Percentiles rank a stretch among this genome's conserved stretches.
Conservation (phyloP, 2,113 vertebrate genomes). For the Lepisosteus oculatus region DNA sequence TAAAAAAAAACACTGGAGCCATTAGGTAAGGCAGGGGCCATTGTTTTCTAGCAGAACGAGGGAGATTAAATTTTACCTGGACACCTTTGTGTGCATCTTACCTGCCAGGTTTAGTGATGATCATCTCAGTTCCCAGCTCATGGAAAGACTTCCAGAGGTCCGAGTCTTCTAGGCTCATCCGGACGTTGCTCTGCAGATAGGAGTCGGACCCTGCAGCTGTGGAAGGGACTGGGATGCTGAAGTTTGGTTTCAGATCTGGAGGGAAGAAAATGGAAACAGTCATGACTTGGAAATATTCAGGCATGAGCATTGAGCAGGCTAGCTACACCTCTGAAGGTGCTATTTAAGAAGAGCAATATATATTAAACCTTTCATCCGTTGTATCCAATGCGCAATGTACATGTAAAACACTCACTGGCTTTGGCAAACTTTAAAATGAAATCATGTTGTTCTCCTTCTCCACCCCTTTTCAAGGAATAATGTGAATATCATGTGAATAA, state of each 20-base stretch:
- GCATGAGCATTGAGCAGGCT: too few species aligned
- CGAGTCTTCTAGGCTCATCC: constrained; percentile 71
- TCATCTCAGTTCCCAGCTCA: constrained; percentile 86
- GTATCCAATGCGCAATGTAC: too few species aligned
- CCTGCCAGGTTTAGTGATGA: constrained; percentile 89
- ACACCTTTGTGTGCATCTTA: constrained; percentile 37
- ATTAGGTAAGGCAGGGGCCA: not conserved
- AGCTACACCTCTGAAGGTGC: too few species aligned
- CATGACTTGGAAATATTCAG: too few species aligned
- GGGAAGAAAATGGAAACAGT: not conserved
- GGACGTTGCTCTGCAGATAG: constrained; percentile 72
- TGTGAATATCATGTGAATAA: too few species aligned
- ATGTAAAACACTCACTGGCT: too few species aligned
- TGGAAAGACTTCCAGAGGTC: constrained; percentile 82
- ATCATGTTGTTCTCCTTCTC: too few species aligned
- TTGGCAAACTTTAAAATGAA: too few species aligned
- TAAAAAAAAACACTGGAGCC: not conserved
- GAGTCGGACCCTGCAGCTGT: constrained; percentile 53
- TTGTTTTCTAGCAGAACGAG: not conserved
- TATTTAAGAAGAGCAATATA: too few species aligned
- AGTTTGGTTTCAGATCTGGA: constrained; percentile 68
- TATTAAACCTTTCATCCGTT: too few species aligned
- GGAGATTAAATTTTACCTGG: too few species aligned
- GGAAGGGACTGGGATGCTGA: constrained; percentile 54
- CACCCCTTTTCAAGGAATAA: too few species aligned